Evolutionary conservation across 2,113 vertebrate species (phyloP), one percentile per base, ranked within the genome.

Genomic region (Notechis scutatus): DNA sequence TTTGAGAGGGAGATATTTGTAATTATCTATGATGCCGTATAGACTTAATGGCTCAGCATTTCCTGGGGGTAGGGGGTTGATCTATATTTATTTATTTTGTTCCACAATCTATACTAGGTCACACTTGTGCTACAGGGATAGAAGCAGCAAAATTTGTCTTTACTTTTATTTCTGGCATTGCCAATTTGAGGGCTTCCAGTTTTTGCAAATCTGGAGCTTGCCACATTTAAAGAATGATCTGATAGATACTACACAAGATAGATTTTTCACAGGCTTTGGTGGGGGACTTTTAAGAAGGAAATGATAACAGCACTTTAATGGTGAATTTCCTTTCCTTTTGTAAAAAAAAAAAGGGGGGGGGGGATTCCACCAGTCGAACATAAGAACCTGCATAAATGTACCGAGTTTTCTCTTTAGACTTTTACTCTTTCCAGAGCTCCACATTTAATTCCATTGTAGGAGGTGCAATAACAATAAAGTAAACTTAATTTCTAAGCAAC

Each of bases 1-100:
- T 95, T 96, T 96, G 95, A 95, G 95, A 97, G 96, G 95, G 96
- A 94, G 96, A 96, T 97, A 97, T 96, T 96, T 95, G 95, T 96
- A 97, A 97, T 97, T 96, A 96, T 96, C 96, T 95, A 91, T 94
- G 96, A 97, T 96, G 95, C 92, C 95, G 88, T 96, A 95, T 96
- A 97, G 96, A 96, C 85, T 96, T 94, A 95, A 85, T 95, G 93
- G 88, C 93, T 96, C 91, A 95, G 94, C 91, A 94, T 88, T 94
- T 95, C 94, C 87, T 81, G 57, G 93, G 11, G 74, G 56, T 45
- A 45, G 91, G 87, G 93, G 56, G 89, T 90, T 94, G 88, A 5
- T 1, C 0, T 95, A 94, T 93, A 93, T 92, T 92, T 88, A 39
- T 93, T 39, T 93, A 90, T 93, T 93, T 93, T 90, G 56, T 54